A percentile compares a stretch with the other conserved stretches of the same genome.
These are phyloP conservation scores for Cheilosia grossa DNA, from an alignment of 2,888 invertebrate species.

Conservation along the genomic window DNA sequence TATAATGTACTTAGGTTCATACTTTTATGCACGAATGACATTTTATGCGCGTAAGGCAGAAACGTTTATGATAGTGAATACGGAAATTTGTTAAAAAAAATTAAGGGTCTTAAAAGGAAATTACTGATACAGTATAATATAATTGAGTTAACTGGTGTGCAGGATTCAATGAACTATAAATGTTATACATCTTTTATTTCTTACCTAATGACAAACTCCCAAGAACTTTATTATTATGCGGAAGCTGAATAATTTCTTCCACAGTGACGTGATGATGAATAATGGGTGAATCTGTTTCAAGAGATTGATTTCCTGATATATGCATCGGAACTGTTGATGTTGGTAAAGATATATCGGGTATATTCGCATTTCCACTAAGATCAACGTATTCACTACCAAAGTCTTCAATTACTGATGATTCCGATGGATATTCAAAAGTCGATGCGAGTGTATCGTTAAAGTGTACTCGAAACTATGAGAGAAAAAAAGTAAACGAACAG, in stretches of 20 bases:
- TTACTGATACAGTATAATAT: conserved; percentile 11
- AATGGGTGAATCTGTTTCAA: conserved; percentile 74
- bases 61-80: not conserved
- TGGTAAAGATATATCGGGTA: conserved; percentile 66
- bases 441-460: conserved; percentile 94
- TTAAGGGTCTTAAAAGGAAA: conserved; percentile 1
- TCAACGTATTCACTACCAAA: conserved; percentile 80
- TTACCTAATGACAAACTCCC: conserved; percentile 83
- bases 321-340: conserved; percentile 37
- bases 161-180: conserved; percentile 28
- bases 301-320: conserved; percentile 8
- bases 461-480: conserved; percentile 91
- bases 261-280: conserved; percentile 80
- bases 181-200: conserved; percentile 57
- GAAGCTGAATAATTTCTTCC: conserved; percentile 82
- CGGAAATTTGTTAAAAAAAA: not conserved
- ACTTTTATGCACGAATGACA: conserved; percentile 2
- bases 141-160: conserved; percentile 33
- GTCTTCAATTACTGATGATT: conserved; percentile 90
- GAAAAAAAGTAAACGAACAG: not conserved
- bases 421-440: conserved; percentile 97
- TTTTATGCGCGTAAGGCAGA: not conserved
- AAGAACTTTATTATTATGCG: conserved; percentile 79
- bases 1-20: too few relatives aligned
- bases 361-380: conserved; percentile 74